These are phyloP conservation scores for Pachydiplax longipennis DNA, from an alignment of 2,888 invertebrate species.

Conservation along the genomic window DNA sequence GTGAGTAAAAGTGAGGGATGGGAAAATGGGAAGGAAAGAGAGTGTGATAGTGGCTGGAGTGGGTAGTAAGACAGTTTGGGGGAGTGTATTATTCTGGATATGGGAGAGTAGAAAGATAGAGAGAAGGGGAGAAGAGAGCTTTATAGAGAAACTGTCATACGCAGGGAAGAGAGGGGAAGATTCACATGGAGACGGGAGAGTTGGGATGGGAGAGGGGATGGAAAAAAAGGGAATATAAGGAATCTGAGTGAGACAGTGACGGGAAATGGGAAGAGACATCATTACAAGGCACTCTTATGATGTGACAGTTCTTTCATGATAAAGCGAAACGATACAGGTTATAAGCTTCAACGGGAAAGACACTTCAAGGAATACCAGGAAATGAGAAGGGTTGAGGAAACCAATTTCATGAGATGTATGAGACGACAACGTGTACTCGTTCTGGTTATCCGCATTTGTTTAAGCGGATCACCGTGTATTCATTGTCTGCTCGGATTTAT, in stretches of 20 bases:
- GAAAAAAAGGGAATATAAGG: background rate
- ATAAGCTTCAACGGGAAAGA: background rate
- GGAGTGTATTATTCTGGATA: conserved; percentile 36
- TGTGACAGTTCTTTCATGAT: conserved; percentile 18
- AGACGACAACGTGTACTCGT: background rate
- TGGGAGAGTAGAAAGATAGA: background rate
- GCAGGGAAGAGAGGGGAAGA: background rate
- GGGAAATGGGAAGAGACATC: conserved; percentile 1
- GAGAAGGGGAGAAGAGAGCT: conserved; percentile 5
- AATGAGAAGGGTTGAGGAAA: conserved; percentile 20
- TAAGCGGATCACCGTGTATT: too few relatives aligned
- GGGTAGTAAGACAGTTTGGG: background rate
- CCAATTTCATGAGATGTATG: conserved; percentile 24
- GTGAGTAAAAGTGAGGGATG: background rate
- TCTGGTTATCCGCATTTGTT: too few relatives aligned
- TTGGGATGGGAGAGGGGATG: background rate
- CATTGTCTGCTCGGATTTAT: too few relatives aligned
- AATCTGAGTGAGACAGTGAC: background rate
- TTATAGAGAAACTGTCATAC: conserved; percentile 35
- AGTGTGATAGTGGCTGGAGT: background rate
- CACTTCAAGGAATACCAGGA: background rate
- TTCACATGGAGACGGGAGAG: background rate
- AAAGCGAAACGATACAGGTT: conserved; percentile 20
- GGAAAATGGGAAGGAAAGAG: background rate
- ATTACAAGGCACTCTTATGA: conserved; percentile 34